Evolutionary conservation across 1,140 invertebrate species (phyloP), one percentile per base, ranked within the genome.

Genomic region (Spodoptera frugiperda): DNA sequence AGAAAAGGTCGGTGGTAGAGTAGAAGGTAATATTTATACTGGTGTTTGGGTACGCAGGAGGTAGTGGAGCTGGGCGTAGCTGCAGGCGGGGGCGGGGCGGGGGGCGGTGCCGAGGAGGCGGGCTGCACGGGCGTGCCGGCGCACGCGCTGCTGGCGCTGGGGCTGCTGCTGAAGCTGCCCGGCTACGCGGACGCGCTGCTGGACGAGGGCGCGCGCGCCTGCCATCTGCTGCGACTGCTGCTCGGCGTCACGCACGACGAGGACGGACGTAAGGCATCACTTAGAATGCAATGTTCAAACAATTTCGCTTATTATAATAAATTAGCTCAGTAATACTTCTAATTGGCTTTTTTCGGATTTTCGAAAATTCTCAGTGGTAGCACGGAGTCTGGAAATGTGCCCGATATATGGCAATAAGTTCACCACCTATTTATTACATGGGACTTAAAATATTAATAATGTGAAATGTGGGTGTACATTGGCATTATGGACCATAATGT

Each of bases 231-330:
- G 44, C 94, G 98, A 5, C 94, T 99, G 17, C 96, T 98, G 14
- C 95, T 99, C 9, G 98, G 98, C 1, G 98, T 98, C 0, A 97
- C 97, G 0, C 97, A 98, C 85, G 98, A 98, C 88, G 98, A 98
- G 48, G 98, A 98, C 91, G 98, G 97, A 87, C 96, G 97, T 96
- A 86, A 95, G 94, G 0, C 33, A 39, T 39, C 33, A 9, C 1
- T 0, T 6, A 0, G 4, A 0, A 10, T 39, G 8, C 1, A 39
- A 8, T 39, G 8, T 4, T 25, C 25, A 3, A 25, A 25, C n/a
- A n/a, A n/a, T n/a, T n/a, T n/a, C n/a, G n/a, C n/a, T n/a, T n/a
- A n/a, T n/a, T n/a, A n/a, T n/a, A n/a, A n/a, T n/a, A n/a, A n/a
- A n/a, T n/a, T n/a, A n/a, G n/a, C n/a, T n/a, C n/a, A n/a, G n/a